Evolutionary conservation across 1,140 invertebrate species (phyloP).

Genomic region (Monochamus saltuarius): DNA sequence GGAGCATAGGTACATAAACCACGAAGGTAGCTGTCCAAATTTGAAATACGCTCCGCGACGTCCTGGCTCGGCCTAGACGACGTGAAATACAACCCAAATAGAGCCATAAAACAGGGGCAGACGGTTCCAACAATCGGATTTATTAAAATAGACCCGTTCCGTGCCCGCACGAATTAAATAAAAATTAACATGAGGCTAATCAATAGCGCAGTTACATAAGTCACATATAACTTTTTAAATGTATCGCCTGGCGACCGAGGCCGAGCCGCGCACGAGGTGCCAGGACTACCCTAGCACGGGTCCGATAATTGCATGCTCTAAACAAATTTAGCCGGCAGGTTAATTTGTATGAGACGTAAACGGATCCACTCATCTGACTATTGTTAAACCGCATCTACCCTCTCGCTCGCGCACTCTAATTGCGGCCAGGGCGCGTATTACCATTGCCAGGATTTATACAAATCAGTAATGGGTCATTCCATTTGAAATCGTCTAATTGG

Average conservation of each 20-base stretch:
- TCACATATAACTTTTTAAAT: conserved; percentile 44
- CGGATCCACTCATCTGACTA: conserved; percentile 37
- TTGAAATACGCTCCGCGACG: no score
- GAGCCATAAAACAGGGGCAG: no score
- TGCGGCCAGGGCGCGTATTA: neutral
- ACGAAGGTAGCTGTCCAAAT: no score
- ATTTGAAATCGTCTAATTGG: no score
- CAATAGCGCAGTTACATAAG: conserved; percentile 34
- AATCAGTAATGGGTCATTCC: no score
- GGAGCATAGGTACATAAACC: no score
- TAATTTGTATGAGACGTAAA: conserved; percentile 48
- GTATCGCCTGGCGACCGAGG: conserved; percentile 24
- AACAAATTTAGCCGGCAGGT: conserved; percentile 49
- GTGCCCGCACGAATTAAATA: conserved; percentile 12
- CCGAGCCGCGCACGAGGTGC: conserved; percentile 36
- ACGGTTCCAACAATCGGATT: no score
- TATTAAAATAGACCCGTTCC: neutral
- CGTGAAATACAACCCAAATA: no score
- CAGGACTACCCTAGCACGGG: conserved; percentile 43
- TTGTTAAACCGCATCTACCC: conserved; percentile 23
- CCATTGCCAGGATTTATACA: no score
- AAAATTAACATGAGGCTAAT: conserved; percentile 19
- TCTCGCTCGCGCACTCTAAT: conserved; percentile 12
- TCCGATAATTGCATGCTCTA: conserved; percentile 50
- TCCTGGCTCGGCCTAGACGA: no score